Conservation (phyloP, 35 echinoderm and acorn worm genomes). For the Heliocidaris erythrogramma region DNA sequence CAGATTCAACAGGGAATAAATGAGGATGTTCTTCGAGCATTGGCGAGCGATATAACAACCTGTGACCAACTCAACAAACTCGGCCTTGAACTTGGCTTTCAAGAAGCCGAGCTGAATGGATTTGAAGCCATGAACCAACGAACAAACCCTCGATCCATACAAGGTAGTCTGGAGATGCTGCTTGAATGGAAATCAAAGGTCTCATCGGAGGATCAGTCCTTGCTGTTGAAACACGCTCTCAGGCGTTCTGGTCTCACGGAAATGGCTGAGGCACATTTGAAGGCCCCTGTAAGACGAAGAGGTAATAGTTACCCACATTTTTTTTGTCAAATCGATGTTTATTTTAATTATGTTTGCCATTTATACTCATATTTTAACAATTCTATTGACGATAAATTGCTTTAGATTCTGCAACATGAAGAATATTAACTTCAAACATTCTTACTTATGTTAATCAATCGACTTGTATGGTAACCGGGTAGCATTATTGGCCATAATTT, state of each 20-base stretch:
- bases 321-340: no score
- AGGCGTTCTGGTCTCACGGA: neutral
- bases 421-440: no score
- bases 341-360: no score
- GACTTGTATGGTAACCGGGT: no score
- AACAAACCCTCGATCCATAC: neutral
- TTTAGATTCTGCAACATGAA: no score
- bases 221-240: neutral
- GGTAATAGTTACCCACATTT: neutral
- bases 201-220: neutral
- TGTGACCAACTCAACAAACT: neutral
- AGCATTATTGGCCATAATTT: no score
- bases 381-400: no score
- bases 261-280: neutral
- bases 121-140: conserved; percentile 1
- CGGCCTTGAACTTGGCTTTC: neutral
- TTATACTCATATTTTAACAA: no score
- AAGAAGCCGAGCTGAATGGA: neutral
- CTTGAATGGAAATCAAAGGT: neutral
- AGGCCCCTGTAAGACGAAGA: neutral
- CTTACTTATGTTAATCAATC: no score
- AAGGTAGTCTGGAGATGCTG: neutral
- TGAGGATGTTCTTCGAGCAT: neutral
- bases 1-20: neutral
- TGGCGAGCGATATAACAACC: neutral